phyloP scores from a whole-genome alignment of 2,888 invertebrate genomes.

The Drosophila pseudotakahashii region DNA sequence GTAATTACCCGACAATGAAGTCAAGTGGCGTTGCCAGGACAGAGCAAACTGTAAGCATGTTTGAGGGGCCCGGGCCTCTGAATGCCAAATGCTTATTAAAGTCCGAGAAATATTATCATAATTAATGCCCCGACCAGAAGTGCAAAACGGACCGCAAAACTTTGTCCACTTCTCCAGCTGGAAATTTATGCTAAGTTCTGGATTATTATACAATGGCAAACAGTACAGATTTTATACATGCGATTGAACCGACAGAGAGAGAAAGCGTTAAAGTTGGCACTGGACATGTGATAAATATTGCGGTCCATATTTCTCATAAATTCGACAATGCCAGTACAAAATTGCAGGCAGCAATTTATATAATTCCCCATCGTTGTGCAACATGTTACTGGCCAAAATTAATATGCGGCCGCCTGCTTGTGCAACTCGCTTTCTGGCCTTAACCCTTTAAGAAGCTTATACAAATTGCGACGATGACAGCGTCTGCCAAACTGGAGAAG shows the following conservation, averaged over 20 bases:
- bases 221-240: conserved; percentile 35
- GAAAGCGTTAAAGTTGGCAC: conserved; percentile 43
- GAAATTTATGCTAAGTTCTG: conserved; percentile 62
- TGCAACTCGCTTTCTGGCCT: conserved; percentile 30
- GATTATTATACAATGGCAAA: conserved; percentile 42
- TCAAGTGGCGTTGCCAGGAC: conserved; percentile 47
- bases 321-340: conserved; percentile 41
- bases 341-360: conserved; percentile 61
- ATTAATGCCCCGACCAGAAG: conserved; percentile 62
- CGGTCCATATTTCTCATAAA: conserved; percentile 68
- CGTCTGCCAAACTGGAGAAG: conserved; percentile 36
- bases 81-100: conserved; percentile 68
- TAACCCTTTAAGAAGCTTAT: conserved; percentile 52
- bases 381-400: conserved; percentile 45
- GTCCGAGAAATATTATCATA: conserved; percentile 76
- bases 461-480: conserved; percentile 52
- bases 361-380: conserved; percentile 43
- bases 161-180: conserved; percentile 26
- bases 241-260: not conserved
- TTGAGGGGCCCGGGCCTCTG: conserved; percentile 51
- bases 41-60: conserved; percentile 58
- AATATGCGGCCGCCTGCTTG: conserved; percentile 33
- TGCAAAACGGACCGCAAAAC: conserved; percentile 41
- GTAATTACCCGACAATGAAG: conserved; percentile 76
- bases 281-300: conserved; percentile 73